Base-by-base conservation (phyloP, 2,113 vertebrate genomes). In the Gobio gobio region DNA sequence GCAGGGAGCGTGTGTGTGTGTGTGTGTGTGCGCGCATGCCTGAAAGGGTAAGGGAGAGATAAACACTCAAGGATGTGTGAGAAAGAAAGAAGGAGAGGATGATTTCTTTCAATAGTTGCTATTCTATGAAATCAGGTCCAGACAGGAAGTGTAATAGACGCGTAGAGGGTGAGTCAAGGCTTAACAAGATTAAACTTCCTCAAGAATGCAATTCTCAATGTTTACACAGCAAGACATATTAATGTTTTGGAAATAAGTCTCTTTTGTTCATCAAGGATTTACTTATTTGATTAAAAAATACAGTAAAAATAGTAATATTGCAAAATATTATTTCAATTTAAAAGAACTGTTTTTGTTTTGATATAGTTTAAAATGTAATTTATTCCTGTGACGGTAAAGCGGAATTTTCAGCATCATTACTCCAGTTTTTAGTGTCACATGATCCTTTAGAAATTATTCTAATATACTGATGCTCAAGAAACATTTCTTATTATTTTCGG, bases 141-240 rank as follows among this genome's bases (percentile, higher is more conserved):
- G 87, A 90, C 89, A 90, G 88, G 90, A 91, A 74, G 85, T 76
- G 68, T 24, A 14, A 49, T 49, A 90, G 78, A 87, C 86, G 24
- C 20, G n/a, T 14, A 73, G 18, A 9, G 22, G 47, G 13, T 84
- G 56, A 78, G 59, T 77, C 84, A 79, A 10, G 22, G 40, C n/a
- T 74, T 47, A 12, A 78, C 54, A 47, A 13, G 64, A 18, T 18
- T 79, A 29, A 82, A 82, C 33, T 84, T 76, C 66, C 56, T n/a
- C 16, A 45, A 43, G 24, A 45, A 78, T 7, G 70, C 6, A 13
- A n/a, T 74, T 74, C 70, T 47, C 5, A 4, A 6, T 47, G 13
- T 9, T 49, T 24, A 10, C 5, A 43, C 66, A 47, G 40, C 8
- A 22, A 20, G 18, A 70, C 4, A 1, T 22, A 40, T 45, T 12